These are phyloP conservation scores for Coptodon bakossiorum DNA, from an alignment of 2,113 vertebrate species.

Conservation along the genomic window DNA sequence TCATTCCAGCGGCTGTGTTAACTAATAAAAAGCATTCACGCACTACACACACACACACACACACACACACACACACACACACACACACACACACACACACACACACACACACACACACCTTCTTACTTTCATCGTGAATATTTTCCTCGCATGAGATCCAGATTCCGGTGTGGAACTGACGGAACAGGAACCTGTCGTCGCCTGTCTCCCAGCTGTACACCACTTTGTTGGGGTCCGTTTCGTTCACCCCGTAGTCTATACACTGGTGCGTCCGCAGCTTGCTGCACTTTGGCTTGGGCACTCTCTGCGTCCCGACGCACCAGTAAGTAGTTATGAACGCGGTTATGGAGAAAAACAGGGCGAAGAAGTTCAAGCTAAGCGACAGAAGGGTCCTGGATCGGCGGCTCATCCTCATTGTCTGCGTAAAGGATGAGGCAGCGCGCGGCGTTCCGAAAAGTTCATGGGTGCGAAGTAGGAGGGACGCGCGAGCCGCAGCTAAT, in stretches of 20 bases:
- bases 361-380: conserved; percentile 76
- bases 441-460: conserved; percentile 21
- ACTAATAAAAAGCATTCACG: not conserved
- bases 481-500: not conserved
- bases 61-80: too few species aligned
- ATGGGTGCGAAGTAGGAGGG: not conserved
- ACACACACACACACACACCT: not conserved
- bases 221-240: conserved; percentile 78
- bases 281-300: conserved; percentile 71
- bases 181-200: conserved; percentile 87
- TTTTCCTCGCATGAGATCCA: conserved; percentile 92
- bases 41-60: not conserved
- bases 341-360: conserved; percentile 73
- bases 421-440: not conserved
- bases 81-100: too few species aligned
- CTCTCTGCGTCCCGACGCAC: conserved; percentile 89
- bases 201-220: conserved; percentile 94
- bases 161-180: conserved; percentile 91
- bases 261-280: conserved; percentile 79
- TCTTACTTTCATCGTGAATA: conserved; percentile 85
- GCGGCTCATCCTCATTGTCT: conserved; percentile 86
- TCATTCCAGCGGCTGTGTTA: not conserved
- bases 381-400: conserved; percentile 86
- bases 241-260: conserved; percentile 84
- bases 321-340: conserved; percentile 90